Evolutionary conservation across 2,797 vertebrate genomes (phyloP).

Genomic region (Onychomys leucogaster): DNA sequence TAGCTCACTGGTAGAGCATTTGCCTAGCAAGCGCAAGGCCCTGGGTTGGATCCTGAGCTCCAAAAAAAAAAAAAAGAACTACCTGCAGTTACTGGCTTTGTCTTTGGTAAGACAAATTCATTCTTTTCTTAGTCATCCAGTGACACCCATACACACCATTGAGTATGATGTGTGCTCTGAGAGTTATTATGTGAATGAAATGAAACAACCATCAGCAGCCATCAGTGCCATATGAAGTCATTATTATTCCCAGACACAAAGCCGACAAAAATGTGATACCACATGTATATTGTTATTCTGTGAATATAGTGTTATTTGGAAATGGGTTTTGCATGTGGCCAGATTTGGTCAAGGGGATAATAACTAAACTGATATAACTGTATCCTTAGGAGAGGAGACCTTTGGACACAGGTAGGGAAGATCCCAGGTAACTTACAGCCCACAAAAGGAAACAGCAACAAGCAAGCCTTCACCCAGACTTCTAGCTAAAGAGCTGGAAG

Average conservation of each 20-base stretch:
- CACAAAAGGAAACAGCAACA: background rate
- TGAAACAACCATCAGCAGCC: background rate
- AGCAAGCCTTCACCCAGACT: background rate
- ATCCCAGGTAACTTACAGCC: background rate
- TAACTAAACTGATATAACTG: background rate
- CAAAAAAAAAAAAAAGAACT: no score
- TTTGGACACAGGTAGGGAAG: background rate
- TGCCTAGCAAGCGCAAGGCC: no score
- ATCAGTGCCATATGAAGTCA: background rate
- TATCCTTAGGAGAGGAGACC: background rate
- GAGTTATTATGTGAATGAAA: background rate
- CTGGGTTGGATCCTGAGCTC: no score
- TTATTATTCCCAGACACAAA: background rate
- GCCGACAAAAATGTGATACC: background rate
- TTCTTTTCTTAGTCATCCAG: background rate
- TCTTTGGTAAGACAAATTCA: background rate
- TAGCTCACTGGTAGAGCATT: no score
- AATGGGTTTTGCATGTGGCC: background rate
- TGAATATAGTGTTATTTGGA: background rate
- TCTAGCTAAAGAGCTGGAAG: background rate
- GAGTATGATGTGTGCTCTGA: background rate
- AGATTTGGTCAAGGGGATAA: background rate
- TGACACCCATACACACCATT: background rate
- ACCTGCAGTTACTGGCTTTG: background rate
- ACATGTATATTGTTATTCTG: background rate